phyloP scores from a whole-genome alignment of 2,113 vertebrate species.

The Nestor notabilis region DNA sequence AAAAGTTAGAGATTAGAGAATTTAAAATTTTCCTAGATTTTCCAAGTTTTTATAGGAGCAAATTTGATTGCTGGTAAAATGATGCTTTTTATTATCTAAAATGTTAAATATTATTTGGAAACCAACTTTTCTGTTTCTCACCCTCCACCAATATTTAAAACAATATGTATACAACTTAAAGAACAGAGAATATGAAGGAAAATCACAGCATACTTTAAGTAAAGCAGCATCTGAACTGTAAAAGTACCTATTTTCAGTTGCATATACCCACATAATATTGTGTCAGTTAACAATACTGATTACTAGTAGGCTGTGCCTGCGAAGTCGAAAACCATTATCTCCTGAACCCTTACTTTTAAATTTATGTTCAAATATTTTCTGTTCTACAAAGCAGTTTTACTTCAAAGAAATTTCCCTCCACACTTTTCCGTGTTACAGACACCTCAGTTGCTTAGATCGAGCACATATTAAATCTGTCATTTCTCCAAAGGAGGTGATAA shows the following conservation, averaged over 20 bases:
- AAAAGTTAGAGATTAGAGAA: background rate
- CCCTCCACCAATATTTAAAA: background rate
- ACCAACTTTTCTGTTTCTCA: background rate
- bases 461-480: background rate
- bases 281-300: background rate
- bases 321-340: background rate
- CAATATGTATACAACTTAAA: background rate
- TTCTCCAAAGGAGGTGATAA: background rate
- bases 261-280: background rate
- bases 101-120: background rate
- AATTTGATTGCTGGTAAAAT: background rate
- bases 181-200: background rate
- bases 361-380: conserved; percentile 42
- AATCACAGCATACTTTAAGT: background rate
- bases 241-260: background rate
- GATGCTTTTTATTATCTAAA: background rate
- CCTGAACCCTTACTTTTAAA: background rate
- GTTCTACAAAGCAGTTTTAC: background rate
- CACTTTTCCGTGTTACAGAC: background rate
- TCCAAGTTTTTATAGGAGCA: background rate
- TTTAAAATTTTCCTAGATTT: background rate
- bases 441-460: background rate
- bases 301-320: background rate
- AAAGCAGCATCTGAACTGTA: background rate
- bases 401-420: background rate